phyloP scores from a whole-genome alignment of 2,797 vertebrate genomes.

The Propithecus deckenii region DNA sequence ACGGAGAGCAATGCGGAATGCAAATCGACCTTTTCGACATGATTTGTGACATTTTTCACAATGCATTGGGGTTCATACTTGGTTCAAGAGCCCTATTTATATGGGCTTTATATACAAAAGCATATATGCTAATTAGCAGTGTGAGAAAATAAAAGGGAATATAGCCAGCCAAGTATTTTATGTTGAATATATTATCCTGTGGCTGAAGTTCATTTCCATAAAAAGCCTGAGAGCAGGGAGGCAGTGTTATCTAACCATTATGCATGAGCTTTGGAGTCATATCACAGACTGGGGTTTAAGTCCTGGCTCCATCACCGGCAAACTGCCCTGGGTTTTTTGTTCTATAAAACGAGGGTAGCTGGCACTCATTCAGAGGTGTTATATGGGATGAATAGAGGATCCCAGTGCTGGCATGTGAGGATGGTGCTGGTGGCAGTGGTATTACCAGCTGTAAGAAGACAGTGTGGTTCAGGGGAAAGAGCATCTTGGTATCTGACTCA shows the following conservation, averaged over 20 bases:
- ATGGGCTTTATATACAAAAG: background rate
- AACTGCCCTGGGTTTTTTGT: background rate
- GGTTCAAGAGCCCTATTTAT: background rate
- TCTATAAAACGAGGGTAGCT: background rate
- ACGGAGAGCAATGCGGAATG: background rate
- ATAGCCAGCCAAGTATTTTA: background rate
- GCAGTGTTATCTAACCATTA: background rate
- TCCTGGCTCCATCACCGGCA: background rate
- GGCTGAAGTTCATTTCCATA: background rate
- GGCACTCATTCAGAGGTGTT: background rate
- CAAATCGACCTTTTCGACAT: background rate
- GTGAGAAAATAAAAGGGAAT: background rate
- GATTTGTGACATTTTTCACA: background rate
- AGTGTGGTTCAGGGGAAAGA: background rate
- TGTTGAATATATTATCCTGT: background rate
- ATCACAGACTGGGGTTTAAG: background rate
- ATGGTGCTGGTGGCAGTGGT: background rate
- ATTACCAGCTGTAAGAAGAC: background rate
- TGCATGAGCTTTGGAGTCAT: background rate
- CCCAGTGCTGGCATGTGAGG: background rate
- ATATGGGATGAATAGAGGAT: background rate
- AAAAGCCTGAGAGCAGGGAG: background rate
- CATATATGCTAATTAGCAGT: background rate
- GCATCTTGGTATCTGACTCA: background rate
- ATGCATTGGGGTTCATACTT: background rate